Conservation (phyloP, 2,888 invertebrate genomes). For the Micoletzkya japonica region DNA sequence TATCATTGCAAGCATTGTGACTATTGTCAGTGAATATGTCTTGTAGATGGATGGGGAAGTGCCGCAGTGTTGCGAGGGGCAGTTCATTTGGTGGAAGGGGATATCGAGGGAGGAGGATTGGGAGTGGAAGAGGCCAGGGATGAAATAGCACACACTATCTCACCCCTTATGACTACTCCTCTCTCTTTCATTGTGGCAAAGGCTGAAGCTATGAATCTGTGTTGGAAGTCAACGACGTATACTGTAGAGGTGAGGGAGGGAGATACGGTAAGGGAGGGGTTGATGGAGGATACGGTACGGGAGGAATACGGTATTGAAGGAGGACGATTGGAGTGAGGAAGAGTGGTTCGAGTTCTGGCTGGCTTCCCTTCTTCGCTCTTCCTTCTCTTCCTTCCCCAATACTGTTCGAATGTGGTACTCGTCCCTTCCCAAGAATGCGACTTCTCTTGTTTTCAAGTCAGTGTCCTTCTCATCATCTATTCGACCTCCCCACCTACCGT, state of each 20-base stretch:
- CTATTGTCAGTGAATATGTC: too few relatives aligned
- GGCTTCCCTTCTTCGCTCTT: neutral
- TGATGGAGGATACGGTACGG: neutral
- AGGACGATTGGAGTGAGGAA: too few relatives aligned
- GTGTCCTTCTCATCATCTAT: neutral
- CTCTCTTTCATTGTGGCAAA: conserved; percentile 12
- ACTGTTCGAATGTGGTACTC: conserved; percentile 15
- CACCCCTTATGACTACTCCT: conserved; percentile 2
- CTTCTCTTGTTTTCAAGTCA: neutral
- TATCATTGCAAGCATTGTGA: too few relatives aligned
- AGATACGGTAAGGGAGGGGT: neutral
- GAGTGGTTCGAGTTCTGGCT: neutral
- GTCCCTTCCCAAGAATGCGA: conserved; percentile 3
- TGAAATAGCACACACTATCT: too few relatives aligned
- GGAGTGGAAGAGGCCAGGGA: too few relatives aligned
- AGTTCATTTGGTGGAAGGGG: too few relatives aligned
- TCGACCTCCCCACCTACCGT: neutral
- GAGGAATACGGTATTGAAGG: too few relatives aligned
- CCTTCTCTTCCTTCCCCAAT: conserved; percentile 6
- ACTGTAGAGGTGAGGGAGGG: neutral
- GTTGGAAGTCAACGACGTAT: neutral
- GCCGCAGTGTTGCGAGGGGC: too few relatives aligned
- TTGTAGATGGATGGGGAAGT: too few relatives aligned
- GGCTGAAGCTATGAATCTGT: neutral
- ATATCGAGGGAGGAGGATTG: too few relatives aligned